These are phyloP conservation scores for Scaptodrosophila lebanonensis DNA, from an alignment of 1,140 invertebrate genomes.

Conservation along the genomic window DNA sequence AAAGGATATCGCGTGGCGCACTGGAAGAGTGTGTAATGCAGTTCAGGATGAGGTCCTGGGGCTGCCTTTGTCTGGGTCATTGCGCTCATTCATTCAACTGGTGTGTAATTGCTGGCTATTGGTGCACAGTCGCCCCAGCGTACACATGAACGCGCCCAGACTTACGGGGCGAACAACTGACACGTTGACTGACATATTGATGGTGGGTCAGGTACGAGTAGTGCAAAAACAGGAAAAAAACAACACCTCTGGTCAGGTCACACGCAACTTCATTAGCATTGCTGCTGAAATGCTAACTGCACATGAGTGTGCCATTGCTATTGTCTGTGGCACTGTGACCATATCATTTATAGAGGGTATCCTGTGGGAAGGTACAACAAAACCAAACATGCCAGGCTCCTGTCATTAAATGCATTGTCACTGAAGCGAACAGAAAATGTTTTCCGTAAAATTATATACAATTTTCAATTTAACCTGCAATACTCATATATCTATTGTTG, in stretches of 20 bases:
- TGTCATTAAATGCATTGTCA: too few species aligned
- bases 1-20: conserved; percentile 54
- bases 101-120: conserved; percentile 46
- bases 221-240: too few species aligned
- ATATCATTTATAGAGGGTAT: too few species aligned
- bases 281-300: conserved; percentile 3
- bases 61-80: conserved; percentile 14
- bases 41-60: neutral
- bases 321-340: too few species aligned
- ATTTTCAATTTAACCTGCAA: too few species aligned
- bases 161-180: neutral
- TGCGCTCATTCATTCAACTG: conserved; percentile 50
- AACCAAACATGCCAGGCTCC: too few species aligned
- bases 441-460: too few species aligned
- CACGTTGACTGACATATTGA: conserved; percentile 29
- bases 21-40: conserved; percentile 13
- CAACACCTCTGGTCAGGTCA: conserved; percentile 18
- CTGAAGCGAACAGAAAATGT: too few species aligned
- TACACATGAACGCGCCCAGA: conserved; percentile 29
- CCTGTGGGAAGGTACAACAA: too few species aligned
- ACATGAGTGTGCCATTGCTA: too few species aligned
- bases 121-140: conserved; percentile 9
- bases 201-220: conserved; percentile 5
- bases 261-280: conserved; percentile 49
- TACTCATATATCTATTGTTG: too few species aligned